Evolutionary conservation across 1,140 invertebrate genomes (phyloP).

Genomic region (Holotrichia oblita): DNA sequence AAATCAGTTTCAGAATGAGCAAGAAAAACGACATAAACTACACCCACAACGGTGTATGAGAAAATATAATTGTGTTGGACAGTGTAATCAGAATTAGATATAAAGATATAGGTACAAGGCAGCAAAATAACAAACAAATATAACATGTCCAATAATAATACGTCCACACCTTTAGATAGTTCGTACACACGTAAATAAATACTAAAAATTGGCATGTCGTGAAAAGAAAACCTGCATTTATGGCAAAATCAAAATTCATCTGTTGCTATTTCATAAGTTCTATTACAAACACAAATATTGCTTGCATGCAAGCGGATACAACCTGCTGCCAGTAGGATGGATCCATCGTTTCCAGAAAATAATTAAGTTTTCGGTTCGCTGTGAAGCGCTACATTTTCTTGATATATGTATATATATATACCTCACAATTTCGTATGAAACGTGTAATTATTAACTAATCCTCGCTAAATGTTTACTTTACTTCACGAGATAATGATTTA

Average conservation of each 20-base stretch:
- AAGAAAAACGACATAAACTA: too few relatives aligned
- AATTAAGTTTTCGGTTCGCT: neutral
- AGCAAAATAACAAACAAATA: too few relatives aligned
- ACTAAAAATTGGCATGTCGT: neutral
- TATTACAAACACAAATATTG: neutral
- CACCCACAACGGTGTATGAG: too few relatives aligned
- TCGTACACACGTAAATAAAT: neutral
- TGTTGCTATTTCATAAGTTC: neutral
- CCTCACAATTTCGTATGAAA: neutral
- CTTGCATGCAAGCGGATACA: neutral
- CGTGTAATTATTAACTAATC: neutral
- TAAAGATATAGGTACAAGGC: too few relatives aligned
- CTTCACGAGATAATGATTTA: neutral
- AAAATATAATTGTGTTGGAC: too few relatives aligned
- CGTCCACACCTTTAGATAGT: too few relatives aligned
- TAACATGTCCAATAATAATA: too few relatives aligned
- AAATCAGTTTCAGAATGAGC: too few relatives aligned
- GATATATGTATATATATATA: too few relatives aligned
- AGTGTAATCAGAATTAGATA: too few relatives aligned
- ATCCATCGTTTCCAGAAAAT: conserved; percentile 13
- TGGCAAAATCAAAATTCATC: neutral
- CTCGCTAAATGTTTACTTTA: neutral
- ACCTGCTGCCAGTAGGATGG: neutral
- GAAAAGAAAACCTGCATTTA: neutral
- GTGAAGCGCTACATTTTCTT: neutral